Evolutionary conservation across 1,140 invertebrate genomes (phyloP).

Genomic region (Heliconius hermathena): DNA sequence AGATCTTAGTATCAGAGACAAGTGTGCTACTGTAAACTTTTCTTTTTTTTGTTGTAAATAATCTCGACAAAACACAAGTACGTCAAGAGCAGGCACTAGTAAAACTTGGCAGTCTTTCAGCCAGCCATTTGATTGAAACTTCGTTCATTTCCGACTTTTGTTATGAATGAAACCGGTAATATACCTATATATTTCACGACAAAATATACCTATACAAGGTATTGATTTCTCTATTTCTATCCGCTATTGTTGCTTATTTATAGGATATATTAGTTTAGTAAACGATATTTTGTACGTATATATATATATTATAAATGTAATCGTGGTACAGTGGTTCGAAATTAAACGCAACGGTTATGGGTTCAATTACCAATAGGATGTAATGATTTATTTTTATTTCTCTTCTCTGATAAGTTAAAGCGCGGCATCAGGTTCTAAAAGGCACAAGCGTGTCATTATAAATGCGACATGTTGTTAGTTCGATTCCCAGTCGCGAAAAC

Average conservation of each 20-base stretch:
- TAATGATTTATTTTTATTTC: not conserved
- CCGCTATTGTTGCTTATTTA: not conserved
- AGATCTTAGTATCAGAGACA: not conserved
- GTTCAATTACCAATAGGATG: not conserved
- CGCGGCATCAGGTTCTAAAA: too few relatives aligned
- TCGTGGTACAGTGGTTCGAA: too few relatives aligned
- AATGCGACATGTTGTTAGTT: too few relatives aligned
- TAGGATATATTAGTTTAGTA: not conserved
- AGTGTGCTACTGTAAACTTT: not conserved
- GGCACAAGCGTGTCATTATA: too few relatives aligned
- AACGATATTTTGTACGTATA: not conserved
- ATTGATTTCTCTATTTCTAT: not conserved
- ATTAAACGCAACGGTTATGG: not conserved
- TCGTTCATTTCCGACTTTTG: slow-evolving; percentile 9
- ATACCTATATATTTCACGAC: not conserved
- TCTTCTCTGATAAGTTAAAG: too few relatives aligned
- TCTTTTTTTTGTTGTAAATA: not conserved
- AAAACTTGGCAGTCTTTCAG: slow-evolving; percentile 4
- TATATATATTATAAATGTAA: too few relatives aligned
- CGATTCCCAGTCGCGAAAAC: too few relatives aligned
- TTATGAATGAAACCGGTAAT: slow-evolving; percentile 4
- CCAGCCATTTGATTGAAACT: slow-evolving; percentile 9
- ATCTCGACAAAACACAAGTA: not conserved
- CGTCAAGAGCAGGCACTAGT: not conserved
- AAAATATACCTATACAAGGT: not conserved